Evolutionary conservation across 2,888 invertebrate species (phyloP).

Genomic region (Sinohyriopsis cumingii): DNA sequence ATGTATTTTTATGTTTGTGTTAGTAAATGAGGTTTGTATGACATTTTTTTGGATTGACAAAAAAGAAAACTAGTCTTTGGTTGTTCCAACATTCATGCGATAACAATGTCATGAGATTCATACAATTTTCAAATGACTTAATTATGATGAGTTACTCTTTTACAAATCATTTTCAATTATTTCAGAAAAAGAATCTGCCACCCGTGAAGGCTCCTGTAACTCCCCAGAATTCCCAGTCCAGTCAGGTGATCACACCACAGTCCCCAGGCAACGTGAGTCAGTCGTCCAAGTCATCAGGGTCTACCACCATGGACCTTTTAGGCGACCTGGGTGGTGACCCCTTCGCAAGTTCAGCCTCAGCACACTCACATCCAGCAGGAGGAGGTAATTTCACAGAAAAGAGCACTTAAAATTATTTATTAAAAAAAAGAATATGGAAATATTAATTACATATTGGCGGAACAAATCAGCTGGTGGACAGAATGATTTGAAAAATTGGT

Average conservation of each 20-base stretch:
- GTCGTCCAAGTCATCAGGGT: constrained; percentile 62
- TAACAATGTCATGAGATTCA: no score
- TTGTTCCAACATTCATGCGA: no score
- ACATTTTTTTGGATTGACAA: no score
- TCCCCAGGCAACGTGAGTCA: constrained; percentile 41
- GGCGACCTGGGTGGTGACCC: constrained; percentile 70
- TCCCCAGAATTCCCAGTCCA: constrained; percentile 21
- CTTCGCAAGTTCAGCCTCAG: constrained; percentile 60
- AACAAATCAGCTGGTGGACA: neutral
- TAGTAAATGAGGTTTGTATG: no score
- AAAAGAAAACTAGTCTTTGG: no score
- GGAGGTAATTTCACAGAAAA: constrained; percentile 12
- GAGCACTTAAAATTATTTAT: neutral
- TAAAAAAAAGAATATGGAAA: neutral
- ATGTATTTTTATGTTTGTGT: no score
- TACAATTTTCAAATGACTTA: no score
- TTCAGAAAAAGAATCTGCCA: no score
- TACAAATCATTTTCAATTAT: no score
- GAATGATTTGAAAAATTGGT: neutral
- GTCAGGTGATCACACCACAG: constrained; percentile 24
- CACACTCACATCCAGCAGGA: constrained; percentile 38
- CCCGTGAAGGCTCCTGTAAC: constrained; percentile 29
- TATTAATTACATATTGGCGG: neutral
- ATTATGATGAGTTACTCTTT: no score
- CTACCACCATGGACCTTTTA: constrained; percentile 64